phyloP scores from a whole-genome alignment of 30 jellyfish, hydroid and myxozoan species.

The Cassiopea xamachana region DNA sequence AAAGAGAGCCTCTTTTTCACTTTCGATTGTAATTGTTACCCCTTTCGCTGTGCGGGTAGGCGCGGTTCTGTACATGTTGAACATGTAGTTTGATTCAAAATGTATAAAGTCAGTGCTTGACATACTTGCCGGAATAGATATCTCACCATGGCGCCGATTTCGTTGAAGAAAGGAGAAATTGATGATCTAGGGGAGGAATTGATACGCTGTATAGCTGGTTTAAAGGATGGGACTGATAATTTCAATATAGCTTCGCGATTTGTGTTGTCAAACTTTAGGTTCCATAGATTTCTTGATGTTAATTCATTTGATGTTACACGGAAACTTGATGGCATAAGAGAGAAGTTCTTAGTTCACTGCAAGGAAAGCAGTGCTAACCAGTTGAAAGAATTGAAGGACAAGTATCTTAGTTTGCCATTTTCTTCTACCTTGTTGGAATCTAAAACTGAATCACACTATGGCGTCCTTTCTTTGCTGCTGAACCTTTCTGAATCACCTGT shows the following conservation, averaged over 20 bases:
- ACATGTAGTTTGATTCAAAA: too few relatives aligned
- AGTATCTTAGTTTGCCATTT: constrained; percentile 61
- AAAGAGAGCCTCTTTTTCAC: too few relatives aligned
- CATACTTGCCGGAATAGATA: not conserved
- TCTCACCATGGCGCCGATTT: constrained; percentile 85
- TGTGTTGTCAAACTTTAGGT: constrained; percentile 84
- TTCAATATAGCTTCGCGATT: constrained; percentile 66
- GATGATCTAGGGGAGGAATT: constrained; percentile 73
- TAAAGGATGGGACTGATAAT: constrained; percentile 67
- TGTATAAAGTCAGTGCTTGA: not conserved
- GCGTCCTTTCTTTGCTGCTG: constrained; percentile 71
- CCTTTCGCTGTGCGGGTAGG: too few relatives aligned
- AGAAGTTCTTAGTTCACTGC: constrained; percentile 75
- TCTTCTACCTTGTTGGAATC: constrained; percentile 3
- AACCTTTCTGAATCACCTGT: constrained; percentile 85
- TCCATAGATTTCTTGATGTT: constrained; percentile 86
- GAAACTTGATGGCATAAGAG: constrained; percentile 68
- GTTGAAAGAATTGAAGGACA: constrained; percentile 52
- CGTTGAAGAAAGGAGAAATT: constrained; percentile 75
- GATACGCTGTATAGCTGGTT: constrained; percentile 16
- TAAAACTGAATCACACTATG: constrained; percentile 78
- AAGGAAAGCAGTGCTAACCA: constrained; percentile 69
- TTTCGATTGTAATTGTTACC: too few relatives aligned
- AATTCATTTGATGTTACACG: constrained; percentile 80
- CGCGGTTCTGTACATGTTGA: too few relatives aligned